A percentile compares a stretch with the other conserved stretches of the same genome.
Conservation (phyloP, 2,797 vertebrate species). For the Amniataba percoides region DNA sequence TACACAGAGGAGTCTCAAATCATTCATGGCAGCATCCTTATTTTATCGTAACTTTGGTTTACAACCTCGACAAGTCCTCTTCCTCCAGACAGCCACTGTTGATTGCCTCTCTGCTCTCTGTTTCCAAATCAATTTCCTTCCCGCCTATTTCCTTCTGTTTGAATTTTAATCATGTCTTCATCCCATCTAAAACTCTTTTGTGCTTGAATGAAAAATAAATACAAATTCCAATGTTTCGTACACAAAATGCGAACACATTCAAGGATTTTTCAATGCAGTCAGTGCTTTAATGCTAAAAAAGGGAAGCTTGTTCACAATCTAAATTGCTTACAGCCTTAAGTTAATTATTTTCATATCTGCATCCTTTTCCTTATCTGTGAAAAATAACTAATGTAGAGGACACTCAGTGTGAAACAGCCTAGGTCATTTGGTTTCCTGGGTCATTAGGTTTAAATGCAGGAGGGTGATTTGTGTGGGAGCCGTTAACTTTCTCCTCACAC, state of each 20-base stretch:
- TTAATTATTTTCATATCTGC: slow-evolving; percentile 9
- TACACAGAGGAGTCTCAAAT: background rate
- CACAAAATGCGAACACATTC: background rate
- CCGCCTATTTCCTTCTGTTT: background rate
- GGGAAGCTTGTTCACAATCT: background rate
- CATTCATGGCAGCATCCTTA: slow-evolving; percentile 2
- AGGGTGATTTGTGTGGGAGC: slow-evolving; percentile 60
- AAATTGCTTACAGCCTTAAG: slow-evolving; percentile 6
- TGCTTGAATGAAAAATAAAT: background rate
- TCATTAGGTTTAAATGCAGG: slow-evolving; percentile 53
- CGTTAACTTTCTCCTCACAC: slow-evolving; percentile 48
- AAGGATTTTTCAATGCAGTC: background rate
- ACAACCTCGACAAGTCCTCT: background rate
- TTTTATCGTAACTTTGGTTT: slow-evolving; percentile 1
- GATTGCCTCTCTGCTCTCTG: background rate
- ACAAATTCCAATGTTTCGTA: background rate
- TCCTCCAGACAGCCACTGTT: background rate
- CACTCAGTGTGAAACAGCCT: slow-evolving; percentile 1
- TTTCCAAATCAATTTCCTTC: slow-evolving; percentile 15
- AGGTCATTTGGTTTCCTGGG: slow-evolving; percentile 23
- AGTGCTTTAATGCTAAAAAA: background rate
- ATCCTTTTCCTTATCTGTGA: background rate
- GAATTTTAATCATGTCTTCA: background rate
- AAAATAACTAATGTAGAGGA: slow-evolving; percentile 3
- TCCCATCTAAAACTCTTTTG: background rate